Evolutionary conservation across 2,888 invertebrate genomes (phyloP).

Genomic region (Camptogramma bilineatum): DNA sequence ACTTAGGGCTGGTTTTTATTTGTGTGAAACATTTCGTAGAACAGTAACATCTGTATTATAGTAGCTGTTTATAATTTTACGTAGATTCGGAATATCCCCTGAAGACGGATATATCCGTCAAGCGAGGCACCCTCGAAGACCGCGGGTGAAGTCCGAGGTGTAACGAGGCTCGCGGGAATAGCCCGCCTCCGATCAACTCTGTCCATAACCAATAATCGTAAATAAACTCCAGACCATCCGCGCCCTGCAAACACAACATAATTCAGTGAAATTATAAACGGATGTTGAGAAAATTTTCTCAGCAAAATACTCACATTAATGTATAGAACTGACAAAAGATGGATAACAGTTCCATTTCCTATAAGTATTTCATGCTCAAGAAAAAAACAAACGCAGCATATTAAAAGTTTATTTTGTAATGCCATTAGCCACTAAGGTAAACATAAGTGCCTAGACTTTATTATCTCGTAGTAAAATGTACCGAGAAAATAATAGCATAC

Average conservation of each 20-base stretch:
- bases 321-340: neutral
- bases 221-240: conserved; percentile 71
- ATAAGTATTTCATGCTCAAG: neutral
- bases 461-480: conserved; percentile 52
- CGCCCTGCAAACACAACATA: conserved; percentile 50
- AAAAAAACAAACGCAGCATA: conserved; percentile 1
- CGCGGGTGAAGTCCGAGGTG: conserved; percentile 73
- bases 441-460: conserved; percentile 30
- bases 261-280: conserved; percentile 52
- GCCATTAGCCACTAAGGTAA: conserved; percentile 27
- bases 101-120: conserved; percentile 83
- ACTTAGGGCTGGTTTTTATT: conserved; percentile 32
- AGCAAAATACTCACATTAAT: neutral
- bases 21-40: conserved; percentile 10
- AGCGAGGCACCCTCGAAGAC: conserved; percentile 65
- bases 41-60: conserved; percentile 14
- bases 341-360: neutral
- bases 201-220: conserved; percentile 85
- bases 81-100: conserved; percentile 69
- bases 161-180: conserved; percentile 82
- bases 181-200: conserved; percentile 72
- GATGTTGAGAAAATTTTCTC: conserved; percentile 25
- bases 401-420: neutral
- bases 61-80: conserved; percentile 73
- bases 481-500: conserved; percentile 49